Evolutionary conservation across 1,140 invertebrate species (phyloP).

Genomic region (Hormaphis cornu): DNA sequence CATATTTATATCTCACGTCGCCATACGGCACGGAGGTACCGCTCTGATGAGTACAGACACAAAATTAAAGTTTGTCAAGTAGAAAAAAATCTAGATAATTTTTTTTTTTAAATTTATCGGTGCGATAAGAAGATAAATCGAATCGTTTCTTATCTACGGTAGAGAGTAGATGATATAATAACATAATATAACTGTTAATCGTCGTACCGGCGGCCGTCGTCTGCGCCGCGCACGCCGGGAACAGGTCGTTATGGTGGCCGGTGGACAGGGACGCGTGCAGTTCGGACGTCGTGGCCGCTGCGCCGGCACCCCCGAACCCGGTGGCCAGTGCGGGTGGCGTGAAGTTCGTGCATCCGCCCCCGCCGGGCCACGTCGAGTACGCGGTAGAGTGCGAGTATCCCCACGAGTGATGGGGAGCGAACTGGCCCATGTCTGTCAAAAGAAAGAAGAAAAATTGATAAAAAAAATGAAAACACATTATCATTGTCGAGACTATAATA

Average conservation of each 20-base stretch:
- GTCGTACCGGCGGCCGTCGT: neutral
- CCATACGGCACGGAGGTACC: no score
- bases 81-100: no score
- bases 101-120: no score
- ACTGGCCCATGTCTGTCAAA: conserved; percentile 20
- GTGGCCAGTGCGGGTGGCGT: conserved; percentile 7
- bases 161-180: neutral
- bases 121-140: no score
- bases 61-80: no score
- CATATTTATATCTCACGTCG: no score
- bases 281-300: neutral
- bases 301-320: neutral
- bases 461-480: neutral
- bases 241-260: conserved; percentile 14
- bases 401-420: conserved; percentile 14
- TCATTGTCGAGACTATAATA: neutral
- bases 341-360: conserved; percentile 21
- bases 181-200: neutral
- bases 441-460: neutral
- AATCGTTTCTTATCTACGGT: no score
- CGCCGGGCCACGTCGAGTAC: conserved; percentile 15
- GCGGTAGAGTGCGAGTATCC: conserved; percentile 25
- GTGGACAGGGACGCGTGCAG: neutral
- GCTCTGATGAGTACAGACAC: no score
- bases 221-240: neutral